Evolutionary conservation across 2,888 invertebrate genomes (phyloP).

Genomic region (Xestia rhomboidea): DNA sequence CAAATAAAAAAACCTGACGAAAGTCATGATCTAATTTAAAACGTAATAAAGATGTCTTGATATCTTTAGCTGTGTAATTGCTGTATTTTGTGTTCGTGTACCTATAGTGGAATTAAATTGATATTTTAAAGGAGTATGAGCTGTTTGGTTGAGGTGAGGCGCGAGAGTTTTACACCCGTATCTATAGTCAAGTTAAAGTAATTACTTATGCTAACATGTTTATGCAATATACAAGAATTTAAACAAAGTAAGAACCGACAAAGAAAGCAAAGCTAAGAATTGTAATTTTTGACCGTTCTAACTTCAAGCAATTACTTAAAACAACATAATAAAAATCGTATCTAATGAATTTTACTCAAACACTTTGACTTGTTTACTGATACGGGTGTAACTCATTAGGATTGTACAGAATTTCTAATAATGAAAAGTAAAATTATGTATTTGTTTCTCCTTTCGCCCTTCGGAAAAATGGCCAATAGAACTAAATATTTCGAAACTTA

Average conservation of each 20-base stretch:
- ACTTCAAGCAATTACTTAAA: too few relatives aligned
- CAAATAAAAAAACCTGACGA: slow-evolving; percentile 70
- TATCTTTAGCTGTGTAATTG: slow-evolving; percentile 57
- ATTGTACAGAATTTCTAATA: not conserved
- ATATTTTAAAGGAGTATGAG: not conserved
- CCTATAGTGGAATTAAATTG: slow-evolving; percentile 1
- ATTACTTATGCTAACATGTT: too few relatives aligned
- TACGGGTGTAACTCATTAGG: too few relatives aligned
- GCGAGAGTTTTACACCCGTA: not conserved
- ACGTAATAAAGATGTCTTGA: slow-evolving; percentile 76
- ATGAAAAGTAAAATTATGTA: not conserved
- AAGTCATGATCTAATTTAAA: slow-evolving; percentile 81
- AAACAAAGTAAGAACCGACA: too few relatives aligned
- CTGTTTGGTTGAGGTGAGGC: too few relatives aligned
- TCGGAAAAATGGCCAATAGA: not conserved
- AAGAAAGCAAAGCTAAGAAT: too few relatives aligned
- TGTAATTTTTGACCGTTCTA: too few relatives aligned
- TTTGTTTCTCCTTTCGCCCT: not conserved
- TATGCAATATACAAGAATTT: too few relatives aligned
- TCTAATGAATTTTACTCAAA: too few relatives aligned
- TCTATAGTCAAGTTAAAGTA: too few relatives aligned
- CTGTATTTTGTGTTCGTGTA: slow-evolving; percentile 10
- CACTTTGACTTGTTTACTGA: too few relatives aligned
- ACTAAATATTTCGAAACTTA: not conserved
- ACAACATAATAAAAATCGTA: too few relatives aligned